phyloP scores from a whole-genome alignment of 1,140 invertebrate species.

The Zaprionus taronus region DNA sequence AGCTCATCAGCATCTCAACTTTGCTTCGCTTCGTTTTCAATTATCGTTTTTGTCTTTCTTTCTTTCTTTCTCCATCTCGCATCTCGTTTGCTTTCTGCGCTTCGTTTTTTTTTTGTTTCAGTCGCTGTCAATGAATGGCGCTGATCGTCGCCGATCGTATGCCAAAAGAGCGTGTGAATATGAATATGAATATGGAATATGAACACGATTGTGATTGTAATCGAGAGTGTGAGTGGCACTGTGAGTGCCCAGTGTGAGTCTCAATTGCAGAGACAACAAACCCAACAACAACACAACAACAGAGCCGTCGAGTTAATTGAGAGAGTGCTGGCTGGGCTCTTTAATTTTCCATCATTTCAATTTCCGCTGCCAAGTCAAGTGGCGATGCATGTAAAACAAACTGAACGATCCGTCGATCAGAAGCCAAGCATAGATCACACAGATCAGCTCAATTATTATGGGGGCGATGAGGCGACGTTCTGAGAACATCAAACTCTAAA shows the following conservation, averaged over 20 bases:
- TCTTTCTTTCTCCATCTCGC: slow-evolving; percentile 5
- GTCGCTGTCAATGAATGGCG: slow-evolving; percentile 50
- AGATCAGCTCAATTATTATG: slow-evolving; percentile 13
- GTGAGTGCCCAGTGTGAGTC: slow-evolving; percentile 17
- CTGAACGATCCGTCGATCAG: slow-evolving; percentile 40
- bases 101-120: slow-evolving; percentile 19
- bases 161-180: slow-evolving; percentile 81
- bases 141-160: slow-evolving; percentile 60
- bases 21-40: slow-evolving; percentile 54
- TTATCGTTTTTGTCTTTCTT: slow-evolving; percentile 36
- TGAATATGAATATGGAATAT: slow-evolving; percentile 46
- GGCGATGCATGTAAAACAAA: slow-evolving; percentile 37
- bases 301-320: slow-evolving; percentile 74
- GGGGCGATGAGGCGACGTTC: not conserved
- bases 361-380: slow-evolving; percentile 52
- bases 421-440: slow-evolving; percentile 2
- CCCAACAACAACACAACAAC: slow-evolving; percentile 20
- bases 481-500: not conserved
- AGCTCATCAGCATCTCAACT: slow-evolving; percentile 77
- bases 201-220: slow-evolving; percentile 14
- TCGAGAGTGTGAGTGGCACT: slow-evolving; percentile 2
- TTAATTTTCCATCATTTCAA: slow-evolving; percentile 52
- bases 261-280: slow-evolving; percentile 53
- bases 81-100: slow-evolving; percentile 11
- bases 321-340: slow-evolving; percentile 58